phyloP scores from a whole-genome alignment of 2,113 vertebrate species.

The Zapornia atra region DNA sequence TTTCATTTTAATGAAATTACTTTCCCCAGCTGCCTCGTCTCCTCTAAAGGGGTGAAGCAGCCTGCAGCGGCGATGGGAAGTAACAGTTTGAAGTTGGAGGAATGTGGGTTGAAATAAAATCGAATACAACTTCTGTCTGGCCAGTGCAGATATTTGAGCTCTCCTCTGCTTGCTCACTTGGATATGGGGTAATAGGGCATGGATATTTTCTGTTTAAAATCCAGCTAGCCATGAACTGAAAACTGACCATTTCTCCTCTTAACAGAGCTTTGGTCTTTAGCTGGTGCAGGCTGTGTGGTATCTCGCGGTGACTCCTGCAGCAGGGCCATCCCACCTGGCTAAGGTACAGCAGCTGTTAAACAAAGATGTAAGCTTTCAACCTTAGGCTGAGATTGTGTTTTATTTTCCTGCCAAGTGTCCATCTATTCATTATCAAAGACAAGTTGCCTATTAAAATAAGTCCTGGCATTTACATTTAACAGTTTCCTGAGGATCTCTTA shows the following conservation, averaged over 20 bases:
- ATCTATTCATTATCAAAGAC: neutral
- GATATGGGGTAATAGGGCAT: neutral
- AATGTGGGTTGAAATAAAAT: neutral
- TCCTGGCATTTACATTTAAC: neutral
- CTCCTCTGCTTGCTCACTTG: neutral
- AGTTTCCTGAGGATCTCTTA: slow-evolving; percentile 1
- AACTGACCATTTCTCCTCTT: neutral
- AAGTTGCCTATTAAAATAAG: neutral
- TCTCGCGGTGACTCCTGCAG: neutral
- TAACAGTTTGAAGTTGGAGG: neutral
- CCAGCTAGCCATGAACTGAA: neutral
- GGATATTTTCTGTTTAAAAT: neutral
- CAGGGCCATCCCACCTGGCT: neutral
- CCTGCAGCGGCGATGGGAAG: neutral
- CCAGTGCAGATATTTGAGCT: neutral
- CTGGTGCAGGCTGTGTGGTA: neutral
- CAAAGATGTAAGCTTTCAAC: neutral
- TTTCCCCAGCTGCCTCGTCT: slow-evolving; percentile 5
- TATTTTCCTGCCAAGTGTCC: neutral
- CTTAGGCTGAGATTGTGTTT: neutral
- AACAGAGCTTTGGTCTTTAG: neutral
- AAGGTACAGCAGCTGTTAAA: neutral
- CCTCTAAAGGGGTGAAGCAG: neutral
- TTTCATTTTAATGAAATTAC: slow-evolving; percentile 1
- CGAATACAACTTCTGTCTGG: neutral